Base-by-base conservation (phyloP, 1,140 invertebrate species). In the Andrena cerasifolii region DNA sequence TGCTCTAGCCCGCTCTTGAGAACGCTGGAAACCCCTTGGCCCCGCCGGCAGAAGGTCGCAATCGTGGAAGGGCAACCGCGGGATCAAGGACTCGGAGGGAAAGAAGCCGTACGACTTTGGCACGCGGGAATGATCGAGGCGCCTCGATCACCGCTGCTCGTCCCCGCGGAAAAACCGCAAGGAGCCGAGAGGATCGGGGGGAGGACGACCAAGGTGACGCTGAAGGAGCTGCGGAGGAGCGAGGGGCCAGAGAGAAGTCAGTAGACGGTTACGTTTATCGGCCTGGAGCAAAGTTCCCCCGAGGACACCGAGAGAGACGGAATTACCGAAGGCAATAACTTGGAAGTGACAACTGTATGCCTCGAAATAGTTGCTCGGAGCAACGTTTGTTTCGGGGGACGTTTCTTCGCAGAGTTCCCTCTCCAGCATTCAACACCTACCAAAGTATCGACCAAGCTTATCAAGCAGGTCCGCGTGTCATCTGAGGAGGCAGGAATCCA, bases 21-120 rank as follows among this genome's bases (percentile, higher is more conserved):
- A 10, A 47, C 6, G 10, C 8, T 43, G 0, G 40, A 26, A 36
- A 26, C 21, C 10, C 33, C 26, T 10, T 45, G 18, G 21, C 36
- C 53, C 16, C 28, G 16, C 3, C 24, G 18, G 0, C n/a, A 26
- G 18, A 56, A 31, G 26, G 26, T 58, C 51, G 21, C 58, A 36
- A n/a, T 12, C n/a, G 8, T n/a, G n/a, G n/a, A 40, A 33, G 14
- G 10, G 16, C 18, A 36, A 33, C 8, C 7, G 18, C 28, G 21
- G 21, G 40, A 66, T 53, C 62, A 66, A 56, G 16, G 61, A 66
- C 16, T n/a, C n/a, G 26, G 36, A 75, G 51, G 26, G 14, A 18
- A 14, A 8, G 51, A 74, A 74, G 28, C 70, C 62, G 0, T 47
- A 56, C 8, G 3, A 36, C 12, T 36, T 33, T n/a, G 72, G 16